Evolutionary conservation across 2,888 invertebrate species (phyloP).

Genomic region (Ganaspis brasiliensis): DNA sequence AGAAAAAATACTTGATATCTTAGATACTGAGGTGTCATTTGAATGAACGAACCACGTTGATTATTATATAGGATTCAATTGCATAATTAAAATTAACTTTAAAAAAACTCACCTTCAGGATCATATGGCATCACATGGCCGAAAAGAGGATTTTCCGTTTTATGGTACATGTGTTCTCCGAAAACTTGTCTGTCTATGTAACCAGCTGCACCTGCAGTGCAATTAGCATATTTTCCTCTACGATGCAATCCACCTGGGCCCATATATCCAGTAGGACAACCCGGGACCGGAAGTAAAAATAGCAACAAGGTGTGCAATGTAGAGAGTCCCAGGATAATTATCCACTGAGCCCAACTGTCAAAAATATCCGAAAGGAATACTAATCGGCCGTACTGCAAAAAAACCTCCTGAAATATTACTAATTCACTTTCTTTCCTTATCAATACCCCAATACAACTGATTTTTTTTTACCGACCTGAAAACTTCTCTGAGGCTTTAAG

Average conservation of each 20-base stretch:
- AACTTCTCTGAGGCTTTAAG: conserved; percentile 78
- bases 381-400: conserved; percentile 81
- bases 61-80: too few relatives aligned
- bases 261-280: conserved; percentile 90
- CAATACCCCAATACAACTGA: too few relatives aligned
- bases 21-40: too few relatives aligned
- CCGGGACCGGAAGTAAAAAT: conserved; percentile 86
- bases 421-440: background rate
- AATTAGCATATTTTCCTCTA: conserved; percentile 83
- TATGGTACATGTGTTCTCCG: conserved; percentile 73
- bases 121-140: conserved; percentile 85
- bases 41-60: too few relatives aligned
- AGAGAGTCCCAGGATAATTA: conserved; percentile 84
- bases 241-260: conserved; percentile 92
- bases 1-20: too few relatives aligned
- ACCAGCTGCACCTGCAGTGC: conserved; percentile 92
- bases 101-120: conserved; percentile 87
- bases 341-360: conserved; percentile 89
- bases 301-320: conserved; percentile 86
- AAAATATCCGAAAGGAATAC: conserved; percentile 83
- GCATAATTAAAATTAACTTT: too few relatives aligned
- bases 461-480: conserved; percentile 66
- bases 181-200: conserved; percentile 87
- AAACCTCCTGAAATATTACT: conserved; percentile 51
- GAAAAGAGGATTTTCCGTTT: conserved; percentile 80